Percentiles rank a stretch among this genome's conserved stretches.
Conservation (phyloP, 2,797 vertebrate genomes). For the Pelobates cultripes region DNA sequence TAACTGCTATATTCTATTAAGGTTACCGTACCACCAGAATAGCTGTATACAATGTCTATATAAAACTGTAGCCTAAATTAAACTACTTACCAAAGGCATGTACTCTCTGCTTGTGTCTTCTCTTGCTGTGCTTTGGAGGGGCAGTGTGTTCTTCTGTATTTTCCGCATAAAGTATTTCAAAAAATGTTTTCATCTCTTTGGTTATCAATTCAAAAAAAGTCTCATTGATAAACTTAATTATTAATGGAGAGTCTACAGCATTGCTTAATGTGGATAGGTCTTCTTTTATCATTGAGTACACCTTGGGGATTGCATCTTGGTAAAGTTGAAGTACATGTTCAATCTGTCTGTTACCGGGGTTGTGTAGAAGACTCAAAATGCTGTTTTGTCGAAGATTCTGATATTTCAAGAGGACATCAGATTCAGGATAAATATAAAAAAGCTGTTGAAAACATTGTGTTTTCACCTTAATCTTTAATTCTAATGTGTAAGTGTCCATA, state of each 20-base stretch:
- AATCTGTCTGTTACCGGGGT: constrained; percentile 78
- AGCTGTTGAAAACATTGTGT: constrained; percentile 80
- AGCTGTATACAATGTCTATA: too few species aligned
- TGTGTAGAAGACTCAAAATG: constrained; percentile 74
- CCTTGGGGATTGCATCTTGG: constrained; percentile 69
- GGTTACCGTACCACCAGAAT: too few species aligned
- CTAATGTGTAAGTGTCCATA: constrained; percentile 59
- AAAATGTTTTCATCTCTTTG: constrained; percentile 78
- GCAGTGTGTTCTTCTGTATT: constrained; percentile 81
- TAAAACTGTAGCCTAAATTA: not conserved
- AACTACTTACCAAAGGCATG: constrained; percentile 74
- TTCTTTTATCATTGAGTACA: constrained; percentile 80
- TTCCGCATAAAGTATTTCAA: constrained; percentile 83
- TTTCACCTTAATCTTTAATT: constrained; percentile 71
- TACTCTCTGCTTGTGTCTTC: constrained; percentile 78
- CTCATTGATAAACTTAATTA: constrained; percentile 83
- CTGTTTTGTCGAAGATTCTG: constrained; percentile 79
- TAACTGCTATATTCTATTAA: too few species aligned
- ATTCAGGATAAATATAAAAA: constrained; percentile 86
- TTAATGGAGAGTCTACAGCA: constrained; percentile 74
- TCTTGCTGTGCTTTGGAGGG: constrained; percentile 76
- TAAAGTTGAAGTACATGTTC: constrained; percentile 74
- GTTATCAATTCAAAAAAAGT: constrained; percentile 83
- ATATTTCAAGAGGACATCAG: constrained; percentile 84
- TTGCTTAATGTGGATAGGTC: constrained; percentile 81